phyloP scores from a whole-genome alignment of 2,888 invertebrate genomes.

The Rhagonycha lutea region DNA sequence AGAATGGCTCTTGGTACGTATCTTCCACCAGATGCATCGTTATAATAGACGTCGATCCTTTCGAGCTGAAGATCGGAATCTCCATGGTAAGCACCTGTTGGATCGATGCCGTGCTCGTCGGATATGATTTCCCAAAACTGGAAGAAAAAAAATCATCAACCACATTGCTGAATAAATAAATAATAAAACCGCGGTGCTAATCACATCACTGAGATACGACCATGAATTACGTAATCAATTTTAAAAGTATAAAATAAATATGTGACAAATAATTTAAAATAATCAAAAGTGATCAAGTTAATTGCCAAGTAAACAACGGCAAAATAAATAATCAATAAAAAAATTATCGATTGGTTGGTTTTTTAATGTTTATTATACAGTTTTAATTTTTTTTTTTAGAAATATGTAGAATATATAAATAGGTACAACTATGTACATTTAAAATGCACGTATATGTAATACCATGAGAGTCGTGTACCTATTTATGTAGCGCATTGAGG shows the following conservation, averaged over 20 bases:
- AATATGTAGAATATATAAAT: background rate
- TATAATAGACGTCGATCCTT: constrained; percentile 94
- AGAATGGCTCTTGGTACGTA: constrained; percentile 93
- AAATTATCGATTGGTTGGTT: background rate
- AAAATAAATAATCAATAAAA: background rate
- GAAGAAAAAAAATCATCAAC: constrained; percentile 45
- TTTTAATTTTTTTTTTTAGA: no score
- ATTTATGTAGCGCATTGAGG: background rate
- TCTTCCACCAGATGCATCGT: constrained; percentile 91
- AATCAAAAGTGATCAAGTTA: background rate
- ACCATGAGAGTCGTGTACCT: background rate
- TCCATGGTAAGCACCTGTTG: constrained; percentile 87
- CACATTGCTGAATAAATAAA: background rate
- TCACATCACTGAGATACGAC: background rate
- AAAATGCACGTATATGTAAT: background rate
- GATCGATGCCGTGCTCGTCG: constrained; percentile 93
- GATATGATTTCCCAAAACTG: constrained; percentile 97
- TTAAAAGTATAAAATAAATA: background rate
- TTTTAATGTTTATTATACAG: background rate
- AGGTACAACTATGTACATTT: background rate
- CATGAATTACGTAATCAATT: background rate
- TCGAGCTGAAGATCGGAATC: constrained; percentile 92
- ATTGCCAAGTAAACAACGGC: background rate
- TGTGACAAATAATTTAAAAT: background rate
- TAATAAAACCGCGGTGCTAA: background rate